These are phyloP conservation scores for Parazoanthus darwini DNA, from an alignment of 92 coral and sea anemone genomes.

Conservation along the genomic window DNA sequence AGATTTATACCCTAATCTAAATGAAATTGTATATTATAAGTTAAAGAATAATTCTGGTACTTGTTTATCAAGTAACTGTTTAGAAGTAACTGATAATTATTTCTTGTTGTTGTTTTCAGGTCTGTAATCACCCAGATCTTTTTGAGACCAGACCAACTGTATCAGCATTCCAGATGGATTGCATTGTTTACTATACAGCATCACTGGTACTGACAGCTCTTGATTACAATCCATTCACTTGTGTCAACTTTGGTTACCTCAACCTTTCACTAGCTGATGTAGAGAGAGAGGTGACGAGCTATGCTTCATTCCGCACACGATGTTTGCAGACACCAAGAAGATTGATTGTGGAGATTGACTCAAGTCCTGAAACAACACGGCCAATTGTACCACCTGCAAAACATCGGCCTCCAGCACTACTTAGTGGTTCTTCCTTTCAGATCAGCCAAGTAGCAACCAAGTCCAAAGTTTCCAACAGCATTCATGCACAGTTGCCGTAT, in stretches of 20 bases:
- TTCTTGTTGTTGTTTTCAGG: conserved; percentile 52
- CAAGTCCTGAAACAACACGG: conserved; percentile 56
- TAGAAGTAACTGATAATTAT: neutral
- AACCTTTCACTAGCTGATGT: conserved; percentile 90
- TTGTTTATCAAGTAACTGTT: neutral
- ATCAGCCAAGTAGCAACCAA: conserved; percentile 25
- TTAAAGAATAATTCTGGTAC: neutral
- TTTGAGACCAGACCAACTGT: conserved; percentile 94
- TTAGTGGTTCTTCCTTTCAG: conserved; percentile 45
- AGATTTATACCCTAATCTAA: neutral
- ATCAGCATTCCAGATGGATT: conserved; percentile 73
- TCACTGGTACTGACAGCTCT: conserved; percentile 83
- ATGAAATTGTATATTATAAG: neutral
- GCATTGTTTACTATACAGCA: conserved; percentile 79
- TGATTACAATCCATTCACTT: conserved; percentile 74
- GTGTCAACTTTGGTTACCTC: conserved; percentile 76
- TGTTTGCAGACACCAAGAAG: conserved; percentile 84
- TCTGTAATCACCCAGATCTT: conserved; percentile 99
- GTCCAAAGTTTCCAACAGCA: conserved; percentile 16
- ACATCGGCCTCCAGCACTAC: conserved; percentile 48
- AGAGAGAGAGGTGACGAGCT: conserved; percentile 86
- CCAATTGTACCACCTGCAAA: conserved; percentile 69
- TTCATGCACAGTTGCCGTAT: conserved; percentile 21
- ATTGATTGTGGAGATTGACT: conserved; percentile 86
- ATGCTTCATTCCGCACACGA: conserved; percentile 85